A percentile compares a stretch with the other conserved stretches of the same genome.
Evolutionary conservation across 92 coral and sea anemone genomes (phyloP).

Genomic region (Meandrina meandrites): DNA sequence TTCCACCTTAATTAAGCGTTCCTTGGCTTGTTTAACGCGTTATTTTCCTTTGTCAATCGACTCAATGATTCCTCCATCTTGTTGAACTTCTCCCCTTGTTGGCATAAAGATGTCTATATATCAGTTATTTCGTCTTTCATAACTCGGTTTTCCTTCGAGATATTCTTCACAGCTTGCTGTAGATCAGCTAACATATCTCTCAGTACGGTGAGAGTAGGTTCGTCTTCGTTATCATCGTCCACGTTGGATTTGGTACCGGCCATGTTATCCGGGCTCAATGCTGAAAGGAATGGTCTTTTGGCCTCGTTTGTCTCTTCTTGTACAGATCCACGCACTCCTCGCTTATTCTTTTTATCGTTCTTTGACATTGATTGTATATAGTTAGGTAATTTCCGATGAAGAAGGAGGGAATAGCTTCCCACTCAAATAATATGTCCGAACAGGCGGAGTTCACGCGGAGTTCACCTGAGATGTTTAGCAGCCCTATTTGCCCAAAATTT

Average conservation of each 20-base stretch:
- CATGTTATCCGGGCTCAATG: not conserved
- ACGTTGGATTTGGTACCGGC: not conserved
- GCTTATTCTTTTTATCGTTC: not conserved
- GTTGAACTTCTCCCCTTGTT: not conserved
- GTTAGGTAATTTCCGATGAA: not conserved
- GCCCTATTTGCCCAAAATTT: too few relatives aligned
- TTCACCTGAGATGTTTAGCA: conserved; percentile 15
- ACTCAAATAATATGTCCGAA: not conserved
- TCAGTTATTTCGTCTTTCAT: not conserved
- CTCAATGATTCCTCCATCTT: not conserved
- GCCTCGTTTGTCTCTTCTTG: not conserved
- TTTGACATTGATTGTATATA: not conserved
- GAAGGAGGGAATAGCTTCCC: not conserved
- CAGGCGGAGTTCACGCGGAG: not conserved
- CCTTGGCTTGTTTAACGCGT: not conserved
- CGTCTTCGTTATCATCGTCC: not conserved
- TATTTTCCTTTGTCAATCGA: not conserved
- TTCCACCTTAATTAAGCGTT: not conserved
- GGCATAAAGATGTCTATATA: not conserved
- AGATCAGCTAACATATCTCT: not conserved
- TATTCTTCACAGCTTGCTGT: conserved; percentile 1
- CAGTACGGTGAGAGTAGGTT: not conserved
- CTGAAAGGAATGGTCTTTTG: not conserved
- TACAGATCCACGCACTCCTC: not conserved
- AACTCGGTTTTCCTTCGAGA: not conserved